phyloP scores from a whole-genome alignment of 2,888 invertebrate genomes.

The Acleris holmiana region DNA sequence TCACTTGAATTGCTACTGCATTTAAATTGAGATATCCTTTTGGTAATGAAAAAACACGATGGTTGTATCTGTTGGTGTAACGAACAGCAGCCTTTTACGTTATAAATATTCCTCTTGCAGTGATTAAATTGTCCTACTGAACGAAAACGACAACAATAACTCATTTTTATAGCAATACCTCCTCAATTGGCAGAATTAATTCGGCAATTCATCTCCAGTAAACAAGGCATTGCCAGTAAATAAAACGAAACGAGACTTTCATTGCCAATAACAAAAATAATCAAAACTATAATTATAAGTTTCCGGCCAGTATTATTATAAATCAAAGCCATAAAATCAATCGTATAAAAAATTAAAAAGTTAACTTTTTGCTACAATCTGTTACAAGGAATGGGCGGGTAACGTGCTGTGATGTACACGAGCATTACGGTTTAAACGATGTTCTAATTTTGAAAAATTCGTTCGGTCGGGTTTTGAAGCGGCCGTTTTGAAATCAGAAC shows the following conservation, averaged over 20 bases:
- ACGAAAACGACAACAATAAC: constrained; percentile 33
- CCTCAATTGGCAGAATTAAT: constrained; percentile 33
- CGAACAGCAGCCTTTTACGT: constrained; percentile 27
- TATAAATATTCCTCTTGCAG: constrained; percentile 32
- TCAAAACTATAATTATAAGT: constrained; percentile 50
- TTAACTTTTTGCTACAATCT: constrained; percentile 43
- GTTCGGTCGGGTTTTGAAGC: constrained; percentile 24
- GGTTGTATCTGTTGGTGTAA: constrained; percentile 4
- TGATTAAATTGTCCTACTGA: constrained; percentile 31
- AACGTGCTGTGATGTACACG: constrained; percentile 44
- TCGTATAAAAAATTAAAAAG: constrained; percentile 37
- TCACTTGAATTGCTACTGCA: constrained; percentile 19
- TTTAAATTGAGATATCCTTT: constrained; percentile 26
- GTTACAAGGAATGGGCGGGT: constrained; percentile 52
- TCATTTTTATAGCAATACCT: constrained; percentile 37
- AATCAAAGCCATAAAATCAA: constrained; percentile 32
- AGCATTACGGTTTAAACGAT: constrained; percentile 43
- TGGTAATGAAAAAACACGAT: constrained; percentile 27
- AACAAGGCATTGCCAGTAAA: constrained; percentile 33
- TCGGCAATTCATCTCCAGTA: constrained; percentile 33
- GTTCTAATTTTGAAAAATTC: constrained; percentile 51
- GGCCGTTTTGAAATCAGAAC: constrained; percentile 33
- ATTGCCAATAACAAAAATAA: constrained; percentile 35
- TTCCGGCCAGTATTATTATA: constrained; percentile 43
- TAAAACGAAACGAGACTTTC: constrained; percentile 30